A percentile compares a stretch with the other conserved stretches of the same genome.
These are phyloP conservation scores for Synergus umbraculus DNA, from an alignment of 2,888 invertebrate species.

Conservation along the genomic window DNA sequence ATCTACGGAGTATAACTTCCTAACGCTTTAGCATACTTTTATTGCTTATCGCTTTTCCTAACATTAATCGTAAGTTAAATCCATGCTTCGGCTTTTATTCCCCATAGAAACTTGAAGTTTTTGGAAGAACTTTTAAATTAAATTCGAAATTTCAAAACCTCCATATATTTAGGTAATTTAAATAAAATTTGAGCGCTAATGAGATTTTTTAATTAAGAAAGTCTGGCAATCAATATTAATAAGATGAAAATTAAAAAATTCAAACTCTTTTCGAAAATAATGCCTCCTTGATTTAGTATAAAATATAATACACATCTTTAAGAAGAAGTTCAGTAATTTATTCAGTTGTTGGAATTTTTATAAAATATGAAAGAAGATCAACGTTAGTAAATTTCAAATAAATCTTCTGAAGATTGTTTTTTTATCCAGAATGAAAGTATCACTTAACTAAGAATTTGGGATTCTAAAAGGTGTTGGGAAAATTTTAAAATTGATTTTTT, in stretches of 20 bases:
- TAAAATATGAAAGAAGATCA: too few species aligned
- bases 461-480: not conserved
- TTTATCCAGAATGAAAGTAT: not conserved
- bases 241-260: too few species aligned
- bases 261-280: too few species aligned
- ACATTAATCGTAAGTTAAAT: constrained; percentile 59
- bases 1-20: constrained; percentile 77
- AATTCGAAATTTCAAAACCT: not conserved
- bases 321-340: too few species aligned
- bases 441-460: not conserved
- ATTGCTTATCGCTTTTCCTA: constrained; percentile 71
- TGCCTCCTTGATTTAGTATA: too few species aligned
- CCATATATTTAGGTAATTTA: not conserved
- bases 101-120: not conserved
- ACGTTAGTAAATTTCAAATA: too few species aligned
- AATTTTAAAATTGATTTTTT: not conserved
- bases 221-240: too few species aligned
- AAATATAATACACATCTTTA: too few species aligned
- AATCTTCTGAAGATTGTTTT: not conserved
- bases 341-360: too few species aligned
- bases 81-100: constrained; percentile 47
- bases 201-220: too few species aligned
- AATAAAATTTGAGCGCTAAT: too few species aligned
- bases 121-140: not conserved
- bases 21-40: constrained; percentile 60